Conservation (phyloP, 2,888 invertebrate species). For the Archips xylosteana region DNA sequence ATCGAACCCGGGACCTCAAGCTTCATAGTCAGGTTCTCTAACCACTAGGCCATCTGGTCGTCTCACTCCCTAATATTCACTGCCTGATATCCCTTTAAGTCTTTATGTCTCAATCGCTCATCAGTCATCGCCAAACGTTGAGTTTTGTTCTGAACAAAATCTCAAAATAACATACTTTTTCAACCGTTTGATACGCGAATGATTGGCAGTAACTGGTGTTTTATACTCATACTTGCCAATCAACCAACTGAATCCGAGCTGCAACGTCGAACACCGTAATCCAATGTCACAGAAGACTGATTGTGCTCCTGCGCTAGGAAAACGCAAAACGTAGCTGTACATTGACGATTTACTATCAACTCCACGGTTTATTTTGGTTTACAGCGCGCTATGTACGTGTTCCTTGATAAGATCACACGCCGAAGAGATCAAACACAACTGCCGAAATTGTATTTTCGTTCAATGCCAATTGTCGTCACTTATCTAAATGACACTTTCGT, state of each 20-base stretch:
- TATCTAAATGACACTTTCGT: conserved; percentile 30
- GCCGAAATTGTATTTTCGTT: conserved; percentile 25
- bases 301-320: not conserved
- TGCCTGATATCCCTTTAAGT: too few relatives aligned
- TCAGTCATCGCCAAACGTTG: too few relatives aligned
- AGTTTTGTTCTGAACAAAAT: too few relatives aligned
- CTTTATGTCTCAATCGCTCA: too few relatives aligned
- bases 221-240: conserved; percentile 16
- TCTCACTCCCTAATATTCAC: too few relatives aligned
- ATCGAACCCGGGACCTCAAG: too few relatives aligned
- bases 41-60: too few relatives aligned
- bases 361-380: not conserved
- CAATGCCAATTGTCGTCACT: conserved; percentile 38
- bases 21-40: too few relatives aligned
- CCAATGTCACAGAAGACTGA: conserved; percentile 26
- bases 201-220: not conserved
- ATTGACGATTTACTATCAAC: not conserved
- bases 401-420: not conserved
- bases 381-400: not conserved
- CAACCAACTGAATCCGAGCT: conserved; percentile 15
- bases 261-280: conserved; percentile 15
- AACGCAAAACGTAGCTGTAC: not conserved
- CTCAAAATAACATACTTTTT: not conserved
- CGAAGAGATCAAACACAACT: not conserved
- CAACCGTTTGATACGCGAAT: not conserved